These are phyloP conservation scores for Rostratula benghalensis DNA, from an alignment of 2,113 vertebrate genomes.

Conservation along the genomic window DNA sequence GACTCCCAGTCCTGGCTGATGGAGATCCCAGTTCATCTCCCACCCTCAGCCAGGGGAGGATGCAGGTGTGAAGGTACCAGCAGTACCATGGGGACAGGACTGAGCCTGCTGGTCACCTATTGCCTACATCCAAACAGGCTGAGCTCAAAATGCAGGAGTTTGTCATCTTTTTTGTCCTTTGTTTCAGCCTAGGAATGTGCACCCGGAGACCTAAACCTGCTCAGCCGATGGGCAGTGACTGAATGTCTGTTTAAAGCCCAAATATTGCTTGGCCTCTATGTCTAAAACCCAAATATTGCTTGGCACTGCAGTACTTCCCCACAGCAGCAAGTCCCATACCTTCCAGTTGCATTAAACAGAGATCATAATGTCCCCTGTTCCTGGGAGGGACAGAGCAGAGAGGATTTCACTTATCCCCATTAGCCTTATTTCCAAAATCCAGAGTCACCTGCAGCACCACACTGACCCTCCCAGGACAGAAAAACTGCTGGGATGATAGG, in stretches of 20 bases:
- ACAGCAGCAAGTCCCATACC: neutral
- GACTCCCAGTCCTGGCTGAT: neutral
- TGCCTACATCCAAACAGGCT: neutral
- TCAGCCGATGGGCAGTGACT: neutral
- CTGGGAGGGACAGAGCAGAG: neutral
- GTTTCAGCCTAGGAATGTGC: neutral
- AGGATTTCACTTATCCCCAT: neutral
- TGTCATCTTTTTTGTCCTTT: neutral
- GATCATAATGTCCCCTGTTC: neutral
- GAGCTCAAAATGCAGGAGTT: neutral
- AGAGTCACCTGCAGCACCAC: neutral
- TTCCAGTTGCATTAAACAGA: neutral
- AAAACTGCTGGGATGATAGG: neutral
- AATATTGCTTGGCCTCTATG: neutral
- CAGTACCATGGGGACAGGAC: neutral
- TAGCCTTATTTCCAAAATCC: neutral
- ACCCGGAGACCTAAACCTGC: neutral
- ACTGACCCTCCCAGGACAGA: neutral
- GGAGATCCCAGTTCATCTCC: neutral
- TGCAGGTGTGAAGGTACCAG: neutral
- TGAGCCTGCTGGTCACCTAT: neutral
- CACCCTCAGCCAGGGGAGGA: neutral
- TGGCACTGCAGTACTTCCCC: too few species aligned
- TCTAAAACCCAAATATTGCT: neutral
- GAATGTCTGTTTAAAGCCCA: neutral